Evolutionary conservation across 1,140 invertebrate genomes (phyloP).

Genomic region (Bilobella aurantiaca): DNA sequence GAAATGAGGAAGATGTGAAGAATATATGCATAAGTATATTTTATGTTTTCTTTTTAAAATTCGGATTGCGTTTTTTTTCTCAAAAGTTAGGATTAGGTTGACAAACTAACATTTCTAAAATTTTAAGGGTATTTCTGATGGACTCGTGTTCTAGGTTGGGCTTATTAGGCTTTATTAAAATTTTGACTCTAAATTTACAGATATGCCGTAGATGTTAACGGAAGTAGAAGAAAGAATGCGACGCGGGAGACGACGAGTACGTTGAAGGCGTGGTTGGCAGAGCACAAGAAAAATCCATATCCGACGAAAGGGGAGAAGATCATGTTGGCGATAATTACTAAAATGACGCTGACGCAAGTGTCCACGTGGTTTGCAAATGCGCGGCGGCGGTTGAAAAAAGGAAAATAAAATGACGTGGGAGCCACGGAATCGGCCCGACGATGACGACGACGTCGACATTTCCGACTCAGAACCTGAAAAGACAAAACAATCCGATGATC

Average conservation of each 20-base stretch:
- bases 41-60: too few species aligned
- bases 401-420: conserved; percentile 62
- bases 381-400: conserved; percentile 51
- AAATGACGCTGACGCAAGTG: conserved; percentile 55
- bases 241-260: conserved; percentile 94
- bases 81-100: too few species aligned
- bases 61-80: too few species aligned
- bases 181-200: conserved; percentile 45
- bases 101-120: too few species aligned
- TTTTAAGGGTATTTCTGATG: too few species aligned
- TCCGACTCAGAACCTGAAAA: conserved; percentile 31
- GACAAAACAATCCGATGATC: conserved; percentile 34
- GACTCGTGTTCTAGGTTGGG: too few species aligned
- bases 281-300: conserved; percentile 57
- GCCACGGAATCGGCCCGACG: conserved; percentile 47
- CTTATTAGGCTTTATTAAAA: too few species aligned
- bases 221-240: conserved; percentile 87
- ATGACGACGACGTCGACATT: conserved; percentile 38
- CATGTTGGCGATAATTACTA: conserved; percentile 54
- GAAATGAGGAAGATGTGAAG: too few species aligned
- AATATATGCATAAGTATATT: too few species aligned
- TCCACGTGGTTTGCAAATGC: conserved; percentile 63
- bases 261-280: conserved; percentile 80
- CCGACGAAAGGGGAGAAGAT: conserved; percentile 57
- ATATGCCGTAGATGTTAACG: conserved; percentile 81